Evolutionary conservation across 2,888 invertebrate genomes (phyloP), one percentile per base, ranked within the genome.

Genomic region (Drosophila ustulata): DNA sequence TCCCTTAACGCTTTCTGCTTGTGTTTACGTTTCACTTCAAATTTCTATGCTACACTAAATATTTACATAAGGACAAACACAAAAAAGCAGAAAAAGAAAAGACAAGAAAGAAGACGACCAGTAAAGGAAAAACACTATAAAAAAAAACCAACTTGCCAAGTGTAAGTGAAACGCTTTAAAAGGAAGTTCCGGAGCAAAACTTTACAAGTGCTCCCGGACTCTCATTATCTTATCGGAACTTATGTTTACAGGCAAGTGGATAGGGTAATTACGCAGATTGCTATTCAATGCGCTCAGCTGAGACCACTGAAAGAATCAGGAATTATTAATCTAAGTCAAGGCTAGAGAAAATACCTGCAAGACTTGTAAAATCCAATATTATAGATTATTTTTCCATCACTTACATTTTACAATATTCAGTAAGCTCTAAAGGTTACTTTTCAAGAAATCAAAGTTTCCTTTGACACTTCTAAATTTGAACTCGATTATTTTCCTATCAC

Each of bases 21-120:
- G 75, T 85, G 83, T 85, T 84, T 84, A 80, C 83, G 71, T 81
- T 84, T 84, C 85, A 84, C 85, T 84, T 84, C 78, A 85, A 84
- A 85, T 73, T 81, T 85, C 83, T 72, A 75, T 78, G 80, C 81
- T 81, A 80, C 70, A 82, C 85, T 82, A 84, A 84, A 84, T 84
- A 84, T 84, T 84, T 80, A 80, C 85, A 85, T 82, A 71, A 67
- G 55, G 32, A 63, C 45, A 13, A 43, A 52, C 39, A 53, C 41
- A 18, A 41, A 41, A 9, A 28, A 32, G 30, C 8, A 13, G 39
- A 52, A 9, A 41, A 39, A 39, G 28, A 50, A 49, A 64, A 64
- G 5, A 28, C 4, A 28, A 26, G 30, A 28, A 49, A 49, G 34
- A 41, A 41, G 39, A 18, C 39, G 39, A 41, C 13, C 13, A 41